Percentiles rank a stretch among this genome's conserved stretches.
These are phyloP conservation scores for Euzetes globulus DNA, from an alignment of 2,888 invertebrate species.

Conservation along the genomic window DNA sequence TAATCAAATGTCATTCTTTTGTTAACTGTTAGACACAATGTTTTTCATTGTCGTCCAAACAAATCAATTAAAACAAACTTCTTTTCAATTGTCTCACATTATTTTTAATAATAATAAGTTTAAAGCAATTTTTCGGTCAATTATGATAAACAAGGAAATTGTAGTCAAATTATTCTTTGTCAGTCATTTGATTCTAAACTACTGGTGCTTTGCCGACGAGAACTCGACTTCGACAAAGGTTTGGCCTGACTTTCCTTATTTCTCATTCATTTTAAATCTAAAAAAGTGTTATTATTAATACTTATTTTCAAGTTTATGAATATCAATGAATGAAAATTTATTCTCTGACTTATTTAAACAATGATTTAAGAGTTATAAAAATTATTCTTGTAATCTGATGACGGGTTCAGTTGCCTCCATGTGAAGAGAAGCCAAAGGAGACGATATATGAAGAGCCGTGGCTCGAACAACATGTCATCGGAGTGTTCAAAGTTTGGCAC, in stretches of 20 bases:
- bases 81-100: neutral
- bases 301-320: too few relatives aligned
- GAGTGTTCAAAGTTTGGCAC: conserved; percentile 72
- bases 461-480: conserved; percentile 63
- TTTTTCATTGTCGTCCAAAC: neutral
- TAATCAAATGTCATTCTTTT: conserved; percentile 9
- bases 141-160: neutral
- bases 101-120: neutral
- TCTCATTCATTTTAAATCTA: neutral
- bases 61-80: conserved; percentile 1
- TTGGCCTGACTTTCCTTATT: neutral
- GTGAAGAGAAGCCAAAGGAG: neutral
- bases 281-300: neutral
- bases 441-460: conserved; percentile 51
- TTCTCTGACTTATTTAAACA: too few relatives aligned
- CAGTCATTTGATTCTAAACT: neutral
- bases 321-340: too few relatives aligned
- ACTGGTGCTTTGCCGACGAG: neutral
- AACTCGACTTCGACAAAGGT: neutral
- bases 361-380: too few relatives aligned
- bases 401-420: neutral
- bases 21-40: conserved; percentile 4
- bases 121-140: neutral
- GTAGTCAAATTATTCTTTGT: neutral
- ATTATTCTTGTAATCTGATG: neutral